These are phyloP conservation scores for Spea bombifrons DNA, from an alignment of 2,113 vertebrate species.

Conservation along the genomic window DNA sequence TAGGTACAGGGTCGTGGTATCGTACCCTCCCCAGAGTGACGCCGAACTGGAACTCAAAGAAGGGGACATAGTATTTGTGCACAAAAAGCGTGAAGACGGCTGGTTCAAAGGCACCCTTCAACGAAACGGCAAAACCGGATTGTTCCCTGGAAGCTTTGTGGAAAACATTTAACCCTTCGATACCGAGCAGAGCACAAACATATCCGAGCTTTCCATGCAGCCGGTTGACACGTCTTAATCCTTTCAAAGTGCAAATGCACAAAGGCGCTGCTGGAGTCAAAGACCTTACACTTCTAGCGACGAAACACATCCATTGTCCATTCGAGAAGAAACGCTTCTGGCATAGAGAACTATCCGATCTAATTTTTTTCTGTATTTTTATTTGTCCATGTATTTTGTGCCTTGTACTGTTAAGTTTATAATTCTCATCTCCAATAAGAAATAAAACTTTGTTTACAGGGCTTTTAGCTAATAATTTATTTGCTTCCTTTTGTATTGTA, in stretches of 20 bases:
- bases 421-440: constrained; percentile 70
- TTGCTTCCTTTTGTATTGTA: constrained; percentile 69
- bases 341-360: background rate
- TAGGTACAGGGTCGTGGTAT: constrained; percentile 95
- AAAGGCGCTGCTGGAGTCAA: constrained; percentile 13
- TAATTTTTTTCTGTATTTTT: constrained; percentile 19
- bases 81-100: constrained; percentile 94
- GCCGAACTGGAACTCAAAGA: constrained; percentile 98
- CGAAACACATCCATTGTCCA: background rate
- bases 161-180: constrained; percentile 77
- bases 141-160: constrained; percentile 97
- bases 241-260: background rate
- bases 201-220: constrained; percentile 57
- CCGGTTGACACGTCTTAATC: constrained; percentile 53
- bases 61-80: constrained; percentile 97
- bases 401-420: constrained; percentile 90
- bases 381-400: constrained; percentile 69
- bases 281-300: background rate
- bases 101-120: constrained; percentile 99
- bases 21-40: constrained; percentile 96
- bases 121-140: constrained; percentile 91
- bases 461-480: constrained; percentile 81
- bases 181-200: constrained; percentile 63
- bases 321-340: background rate
- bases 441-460: constrained; percentile 80